Conservation (phyloP, 2,797 vertebrate species). For the Chanos chanos region DNA sequence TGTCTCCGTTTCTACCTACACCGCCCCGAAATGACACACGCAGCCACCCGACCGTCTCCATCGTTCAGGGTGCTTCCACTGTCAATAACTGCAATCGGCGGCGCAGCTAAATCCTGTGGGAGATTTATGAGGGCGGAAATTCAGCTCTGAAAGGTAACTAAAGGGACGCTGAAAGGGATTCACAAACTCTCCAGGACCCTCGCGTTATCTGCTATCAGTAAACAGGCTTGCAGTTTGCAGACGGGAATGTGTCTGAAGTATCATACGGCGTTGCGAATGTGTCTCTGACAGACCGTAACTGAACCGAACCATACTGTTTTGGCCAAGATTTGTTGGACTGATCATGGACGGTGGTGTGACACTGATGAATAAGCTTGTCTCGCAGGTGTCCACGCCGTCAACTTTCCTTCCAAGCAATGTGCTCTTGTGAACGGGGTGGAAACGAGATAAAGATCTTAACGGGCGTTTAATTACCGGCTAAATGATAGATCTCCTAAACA, state of each 20-base stretch:
- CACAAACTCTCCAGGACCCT: constrained; percentile 21
- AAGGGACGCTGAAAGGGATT: constrained; percentile 34
- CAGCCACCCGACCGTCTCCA: background rate
- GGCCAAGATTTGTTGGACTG: background rate
- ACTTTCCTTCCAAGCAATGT: constrained; percentile 39
- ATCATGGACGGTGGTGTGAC: background rate
- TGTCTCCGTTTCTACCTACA: background rate
- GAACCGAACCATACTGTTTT: background rate
- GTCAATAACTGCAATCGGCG: constrained; percentile 23
- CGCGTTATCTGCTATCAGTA: too few relatives aligned
- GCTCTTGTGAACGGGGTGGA: background rate
- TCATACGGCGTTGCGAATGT: background rate
- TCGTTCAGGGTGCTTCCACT: constrained; percentile 24
- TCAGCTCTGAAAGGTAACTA: constrained; percentile 26
- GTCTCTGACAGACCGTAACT: background rate
- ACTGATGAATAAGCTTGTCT: constrained; percentile 13
- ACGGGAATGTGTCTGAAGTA: background rate
- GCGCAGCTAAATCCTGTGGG: constrained; percentile 22
- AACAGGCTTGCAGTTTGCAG: background rate
- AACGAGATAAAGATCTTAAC: background rate
- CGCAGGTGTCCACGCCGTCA: constrained; percentile 28
- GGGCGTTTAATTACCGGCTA: too few relatives aligned
- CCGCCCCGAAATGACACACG: constrained; percentile 20
- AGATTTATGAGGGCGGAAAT: constrained; percentile 28
- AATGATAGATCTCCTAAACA: too few relatives aligned